Base-by-base conservation (phyloP, 2,797 vertebrate genomes). In the Phyllotis vaccarum region DNA sequence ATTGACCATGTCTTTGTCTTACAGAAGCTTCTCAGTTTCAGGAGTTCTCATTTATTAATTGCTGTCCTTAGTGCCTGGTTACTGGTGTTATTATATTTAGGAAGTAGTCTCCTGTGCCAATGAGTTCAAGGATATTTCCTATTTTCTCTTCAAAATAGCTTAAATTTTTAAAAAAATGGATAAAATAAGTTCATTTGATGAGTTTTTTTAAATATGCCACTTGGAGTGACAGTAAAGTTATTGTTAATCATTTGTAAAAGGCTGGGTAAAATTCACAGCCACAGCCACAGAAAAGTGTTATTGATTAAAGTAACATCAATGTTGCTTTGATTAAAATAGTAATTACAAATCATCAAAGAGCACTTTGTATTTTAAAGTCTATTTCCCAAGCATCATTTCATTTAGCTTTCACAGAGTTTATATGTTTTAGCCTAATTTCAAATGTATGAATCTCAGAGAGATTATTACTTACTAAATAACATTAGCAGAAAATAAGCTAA, bases 251-350 rank as follows among this genome's bases (percentile, higher is more conserved):
- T 80, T 1, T 37, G 16, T 46, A 56, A 80, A 52, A 22, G 16
- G 0, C 22, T 68, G 5, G 10, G 14, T 40, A 56, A 29, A 40
- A 56, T 54, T 9, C 24, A 54, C 60, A 54, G 75, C n/a, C 54
- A 4, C 9, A 70, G 46, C 29, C 43, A 66, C 22, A 78, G 56
- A 56, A 66, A 3, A 56, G 10, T 72, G 31, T 2, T 43, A 85
- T 76, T 91, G 85, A 76, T 89, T 76, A 76, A 89, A 60, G 6
- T n/a, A 58, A 66, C 76, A 86, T 66, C n/a, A 46, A 64, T 80
- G 29, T 34, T 78, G 40, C 40, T 85, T 83, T 85, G n/a, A 76
- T 79, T 92, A 94, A 54, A 88, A 64, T 40, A 85, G 24, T 64
- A 64, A 94, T 70, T 88, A 76, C 21, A 70, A 75, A 89, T 85